A percentile compares a stretch with the other conserved stretches of the same genome.
phyloP scores from a whole-genome alignment of 2,797 vertebrate species.

The Adrianichthys oophorus region DNA sequence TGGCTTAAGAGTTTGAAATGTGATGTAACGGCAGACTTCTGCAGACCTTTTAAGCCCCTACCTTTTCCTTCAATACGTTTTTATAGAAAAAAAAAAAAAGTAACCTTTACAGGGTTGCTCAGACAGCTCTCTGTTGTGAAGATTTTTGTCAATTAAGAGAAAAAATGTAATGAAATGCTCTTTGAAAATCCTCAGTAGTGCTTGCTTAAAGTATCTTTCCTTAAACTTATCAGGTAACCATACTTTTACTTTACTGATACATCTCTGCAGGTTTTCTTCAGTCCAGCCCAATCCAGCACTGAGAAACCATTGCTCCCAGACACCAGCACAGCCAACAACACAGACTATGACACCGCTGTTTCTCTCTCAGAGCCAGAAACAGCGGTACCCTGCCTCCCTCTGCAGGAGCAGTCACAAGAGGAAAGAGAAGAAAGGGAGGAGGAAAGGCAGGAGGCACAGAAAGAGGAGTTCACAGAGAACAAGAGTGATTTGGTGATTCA shows the following conservation, averaged over 20 bases:
- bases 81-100: neutral
- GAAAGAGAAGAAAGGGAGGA: conserved; percentile 67
- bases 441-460: conserved; percentile 54
- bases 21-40: too few relatives aligned
- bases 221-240: neutral
- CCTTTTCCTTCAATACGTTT: too few relatives aligned
- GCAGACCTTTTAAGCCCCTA: too few relatives aligned
- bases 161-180: conserved; percentile 20
- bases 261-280: conserved; percentile 66
- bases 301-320: conserved; percentile 71
- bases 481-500: conserved; percentile 27
- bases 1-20: neutral
- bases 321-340: conserved; percentile 69
- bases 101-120: conserved; percentile 10
- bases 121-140: conserved; percentile 4
- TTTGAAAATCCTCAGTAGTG: conserved; percentile 19
- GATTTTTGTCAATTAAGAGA: conserved; percentile 7
- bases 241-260: too few relatives aligned
- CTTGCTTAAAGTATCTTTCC: neutral
- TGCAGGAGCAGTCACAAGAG: conserved; percentile 61
- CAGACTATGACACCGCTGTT: conserved; percentile 59
- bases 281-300: conserved; percentile 64
- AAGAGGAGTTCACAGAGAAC: conserved; percentile 36
- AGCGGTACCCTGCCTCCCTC: conserved; percentile 56
- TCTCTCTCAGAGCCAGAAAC: conserved; percentile 73